Evolutionary conservation across 2,888 invertebrate genomes (phyloP), one percentile per base, ranked within the genome.

Genomic region (Caenorhabditis sp.): DNA sequence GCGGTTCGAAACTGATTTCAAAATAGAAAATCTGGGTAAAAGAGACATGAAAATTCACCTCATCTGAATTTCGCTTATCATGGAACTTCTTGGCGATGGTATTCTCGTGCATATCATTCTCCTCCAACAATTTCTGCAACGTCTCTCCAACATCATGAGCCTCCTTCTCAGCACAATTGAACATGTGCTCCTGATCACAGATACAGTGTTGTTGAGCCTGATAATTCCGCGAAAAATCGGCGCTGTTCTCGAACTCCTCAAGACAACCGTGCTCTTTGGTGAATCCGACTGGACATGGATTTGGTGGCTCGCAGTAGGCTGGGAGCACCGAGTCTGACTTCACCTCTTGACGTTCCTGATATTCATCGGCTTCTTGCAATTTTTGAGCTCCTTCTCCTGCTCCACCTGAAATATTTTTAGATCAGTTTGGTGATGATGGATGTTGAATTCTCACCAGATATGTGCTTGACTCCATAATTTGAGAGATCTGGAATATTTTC

Each of bases 241-340:
- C 97, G 0, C 95, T 76, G 65, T 80, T 80, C 88, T 95, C 94
- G 88, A 97, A 97, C 63, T 81, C 78, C 57, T 81, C 81, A n/a
- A 81, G 65, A 57, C 80, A 80, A 53, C 81, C 81, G 23, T 81
- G 75, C 8, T 69, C 75, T 93, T 94, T 92, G 75, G 92, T 92
- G 88, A 94, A 96, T 79, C 96, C 97, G 70, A 94, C 92, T 1
- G 97, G 99, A 88, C 99, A 99, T 0, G 99, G 99, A 89, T 99
- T 99, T 1, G 97, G 97, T 0, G 99, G 99, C 89, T 97, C 96
- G 89, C 99, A 99, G 89, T 99, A 99, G 23, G 97, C 96, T 0
- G 97, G 97, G 69, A 99, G 90, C 17, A 93, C 92, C 12, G 93
- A 93, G 87, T 97, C 96, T 3, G 93, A 92, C 89, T 97, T 97